Evolutionary conservation across 2,797 vertebrate genomes (phyloP).

Genomic region (Melanogrammus aeglefinus): DNA sequence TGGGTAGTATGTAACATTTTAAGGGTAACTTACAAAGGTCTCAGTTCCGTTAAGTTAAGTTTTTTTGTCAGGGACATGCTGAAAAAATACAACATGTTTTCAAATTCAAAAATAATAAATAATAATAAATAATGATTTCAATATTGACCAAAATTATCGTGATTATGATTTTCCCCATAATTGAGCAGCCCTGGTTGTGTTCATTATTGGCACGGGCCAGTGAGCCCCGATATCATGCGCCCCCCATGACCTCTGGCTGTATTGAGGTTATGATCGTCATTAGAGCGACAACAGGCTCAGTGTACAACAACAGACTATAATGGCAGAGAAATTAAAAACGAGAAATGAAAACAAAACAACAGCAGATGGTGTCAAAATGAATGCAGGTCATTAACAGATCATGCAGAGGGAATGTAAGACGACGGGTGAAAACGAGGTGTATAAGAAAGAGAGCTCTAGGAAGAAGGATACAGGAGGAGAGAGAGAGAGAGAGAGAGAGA

Average conservation of each 20-base stretch:
- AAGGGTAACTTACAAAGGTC: too few relatives aligned
- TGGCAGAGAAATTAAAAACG: background rate
- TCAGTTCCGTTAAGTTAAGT: too few relatives aligned
- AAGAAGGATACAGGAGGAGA: background rate
- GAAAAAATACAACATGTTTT: too few relatives aligned
- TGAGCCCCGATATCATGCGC: slow-evolving; percentile 45
- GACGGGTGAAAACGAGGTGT: background rate
- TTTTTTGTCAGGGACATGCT: too few relatives aligned
- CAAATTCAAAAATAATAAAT: too few relatives aligned
- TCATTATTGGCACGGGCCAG: slow-evolving; percentile 60
- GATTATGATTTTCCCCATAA: too few relatives aligned
- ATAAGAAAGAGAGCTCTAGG: background rate
- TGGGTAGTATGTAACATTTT: too few relatives aligned
- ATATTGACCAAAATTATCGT: too few relatives aligned
- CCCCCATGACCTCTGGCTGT: slow-evolving; percentile 30
- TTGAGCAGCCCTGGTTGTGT: too few relatives aligned
- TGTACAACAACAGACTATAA: background rate
- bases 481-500: background rate
- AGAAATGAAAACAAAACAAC: background rate
- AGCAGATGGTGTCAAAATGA: background rate
- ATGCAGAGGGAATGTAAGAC: background rate
- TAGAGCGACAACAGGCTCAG: background rate
- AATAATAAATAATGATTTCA: too few relatives aligned
- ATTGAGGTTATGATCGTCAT: slow-evolving; percentile 29
- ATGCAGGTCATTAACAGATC: background rate